Base-by-base conservation (phyloP, 2,113 vertebrate species). In the Periophthalmodon schlosseri region DNA sequence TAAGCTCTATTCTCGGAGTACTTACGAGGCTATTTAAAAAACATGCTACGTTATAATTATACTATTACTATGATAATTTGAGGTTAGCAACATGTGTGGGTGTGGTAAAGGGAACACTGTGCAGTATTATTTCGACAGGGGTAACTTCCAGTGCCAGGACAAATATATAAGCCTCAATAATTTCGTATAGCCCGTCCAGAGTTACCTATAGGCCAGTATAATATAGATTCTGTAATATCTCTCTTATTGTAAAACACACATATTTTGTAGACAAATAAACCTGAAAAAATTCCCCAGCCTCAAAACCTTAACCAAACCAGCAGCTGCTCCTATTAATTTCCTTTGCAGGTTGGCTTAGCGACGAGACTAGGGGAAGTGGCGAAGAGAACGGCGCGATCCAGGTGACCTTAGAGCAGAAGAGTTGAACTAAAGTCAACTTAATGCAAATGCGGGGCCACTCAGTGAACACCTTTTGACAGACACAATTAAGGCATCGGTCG, bases 1-100 rank as follows among this genome's bases (percentile, higher is more conserved):
- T 65, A 65, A 15, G 4, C 49, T 75, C 61, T 47, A 12, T 69
- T 72, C 80, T 68, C 70, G 23, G 47, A 72, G 65, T 64, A 70
- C 77, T 57, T 64, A 33, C 8, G 46, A 72, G 58, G 9, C 56
- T 39, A 33, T 75, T 72, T 73, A 69, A 84, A 65, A 60, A 39
- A 68, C 49, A 80, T 68, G 67, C 67, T 63, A 60, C 20, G 60
- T 68, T 64, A 24, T 68, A 76, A 78, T 73, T 60, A 64, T 65
- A 21, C 34, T 74, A 5, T 76, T 70, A 44, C 72, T 68, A 12
- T 33, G n/a, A 65, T 69, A 18, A 76, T 70, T 77, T 74, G 33
- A 79, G 79, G 68, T 77, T 73, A 69, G 71, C 44, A 1, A 49
- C 24, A n/a, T 47, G 68, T 68, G 46, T 16, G 49, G 75, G 72